Percentiles rank a stretch among this genome's conserved stretches.
phyloP scores from a whole-genome alignment of 1,140 invertebrate genomes.

The Melipona quadrifasciata region DNA sequence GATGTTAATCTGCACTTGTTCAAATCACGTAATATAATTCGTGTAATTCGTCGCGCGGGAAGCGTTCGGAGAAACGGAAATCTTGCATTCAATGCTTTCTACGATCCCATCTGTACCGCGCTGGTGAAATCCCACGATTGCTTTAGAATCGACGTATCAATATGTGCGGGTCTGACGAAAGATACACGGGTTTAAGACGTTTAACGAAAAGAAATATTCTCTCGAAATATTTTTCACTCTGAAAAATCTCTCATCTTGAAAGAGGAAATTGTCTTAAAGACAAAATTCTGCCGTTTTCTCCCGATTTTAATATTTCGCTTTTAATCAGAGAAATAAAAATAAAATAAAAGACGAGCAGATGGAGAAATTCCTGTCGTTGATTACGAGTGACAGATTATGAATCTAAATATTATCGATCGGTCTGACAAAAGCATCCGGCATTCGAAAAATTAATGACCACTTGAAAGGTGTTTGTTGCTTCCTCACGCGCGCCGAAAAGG shows the following conservation, averaged over 20 bases:
- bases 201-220: too few relatives aligned
- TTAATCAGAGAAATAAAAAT: too few relatives aligned
- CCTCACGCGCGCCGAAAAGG: background rate
- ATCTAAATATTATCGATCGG: slow-evolving; percentile 15
- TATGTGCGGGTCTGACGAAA: background rate
- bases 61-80: background rate
- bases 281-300: too few relatives aligned
- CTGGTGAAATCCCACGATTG: background rate
- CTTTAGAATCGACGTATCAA: background rate
- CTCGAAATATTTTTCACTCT: too few relatives aligned
- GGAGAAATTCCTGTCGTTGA: background rate
- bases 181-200: background rate
- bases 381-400: background rate
- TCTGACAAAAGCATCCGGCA: slow-evolving; percentile 16
- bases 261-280: background rate
- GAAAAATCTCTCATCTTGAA: too few relatives aligned
- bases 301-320: too few relatives aligned
- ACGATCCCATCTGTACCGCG: background rate
- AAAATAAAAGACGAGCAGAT: background rate
- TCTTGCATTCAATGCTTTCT: background rate
- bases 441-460: background rate
- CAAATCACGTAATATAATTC: too few relatives aligned
- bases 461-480: background rate
- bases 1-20: background rate
- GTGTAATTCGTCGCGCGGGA: background rate